A percentile compares a stretch with the other conserved stretches of the same genome.
Evolutionary conservation across 1,140 invertebrate species (phyloP).

Genomic region (Apis laboriosa): DNA sequence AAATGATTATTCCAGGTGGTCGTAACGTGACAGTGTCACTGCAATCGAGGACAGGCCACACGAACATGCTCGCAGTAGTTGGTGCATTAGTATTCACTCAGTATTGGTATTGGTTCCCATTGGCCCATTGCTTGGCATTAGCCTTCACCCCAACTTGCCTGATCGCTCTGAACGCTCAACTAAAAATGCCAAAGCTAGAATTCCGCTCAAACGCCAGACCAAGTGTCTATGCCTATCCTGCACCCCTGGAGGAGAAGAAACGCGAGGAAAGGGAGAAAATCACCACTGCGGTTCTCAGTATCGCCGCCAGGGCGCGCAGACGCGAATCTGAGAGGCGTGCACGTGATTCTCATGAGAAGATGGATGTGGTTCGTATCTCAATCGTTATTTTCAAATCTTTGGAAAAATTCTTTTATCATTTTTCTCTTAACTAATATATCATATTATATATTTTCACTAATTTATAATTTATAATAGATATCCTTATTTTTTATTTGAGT

Average conservation of each 20-base stretch:
- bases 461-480: no score
- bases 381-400: background rate
- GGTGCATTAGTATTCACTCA: constrained; percentile 99
- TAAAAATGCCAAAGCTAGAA: constrained; percentile 98
- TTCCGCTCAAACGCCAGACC: constrained; percentile 96
- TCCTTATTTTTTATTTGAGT: no score
- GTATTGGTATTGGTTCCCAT: constrained; percentile 99
- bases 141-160: constrained; percentile 98
- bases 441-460: no score
- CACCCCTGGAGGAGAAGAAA: constrained; percentile 98
- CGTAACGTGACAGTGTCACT: constrained; percentile 98
- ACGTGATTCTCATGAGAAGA: constrained; percentile 85
- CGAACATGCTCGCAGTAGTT: constrained; percentile 97
- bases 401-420: no score
- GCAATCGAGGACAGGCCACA: constrained; percentile 98
- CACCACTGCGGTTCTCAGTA: constrained; percentile 97
- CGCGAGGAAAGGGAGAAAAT: constrained; percentile 97
- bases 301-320: constrained; percentile 94
- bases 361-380: constrained; percentile 85
- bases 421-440: background rate
- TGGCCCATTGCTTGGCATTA: constrained; percentile 96
- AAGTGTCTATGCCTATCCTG: constrained; percentile 97
- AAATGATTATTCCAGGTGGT: constrained; percentile 85
- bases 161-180: constrained; percentile 96
- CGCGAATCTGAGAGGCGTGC: constrained; percentile 85